phyloP scores from a whole-genome alignment of 2,113 vertebrate genomes.

The Ivindomyrus marchei region DNA sequence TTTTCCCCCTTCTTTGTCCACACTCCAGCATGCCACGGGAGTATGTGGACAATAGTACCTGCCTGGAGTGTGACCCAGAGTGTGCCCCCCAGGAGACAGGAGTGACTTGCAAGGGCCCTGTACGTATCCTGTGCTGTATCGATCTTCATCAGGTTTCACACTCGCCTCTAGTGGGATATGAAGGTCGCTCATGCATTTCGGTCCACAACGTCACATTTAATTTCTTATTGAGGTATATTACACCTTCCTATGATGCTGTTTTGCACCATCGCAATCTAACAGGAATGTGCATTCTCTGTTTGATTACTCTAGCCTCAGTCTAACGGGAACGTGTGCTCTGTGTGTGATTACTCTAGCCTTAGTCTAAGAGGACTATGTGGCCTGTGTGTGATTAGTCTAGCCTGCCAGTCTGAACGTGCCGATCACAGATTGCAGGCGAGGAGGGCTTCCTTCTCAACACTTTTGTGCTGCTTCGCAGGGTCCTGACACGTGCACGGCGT shows the following conservation, averaged over 20 bases:
- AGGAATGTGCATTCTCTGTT: not conserved
- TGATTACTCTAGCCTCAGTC: not conserved
- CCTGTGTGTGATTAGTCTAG: not conserved
- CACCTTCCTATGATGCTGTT: not conserved
- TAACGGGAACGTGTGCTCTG: not conserved
- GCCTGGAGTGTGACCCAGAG: conserved; percentile 71
- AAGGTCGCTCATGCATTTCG: not conserved
- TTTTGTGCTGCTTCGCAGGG: conserved; percentile 55
- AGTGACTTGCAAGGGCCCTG: conserved; percentile 68
- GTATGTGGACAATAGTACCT: conserved; percentile 58
- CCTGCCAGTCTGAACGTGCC: not conserved
- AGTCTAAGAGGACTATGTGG: not conserved
- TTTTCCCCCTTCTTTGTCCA: not conserved
- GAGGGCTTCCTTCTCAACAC: not conserved
- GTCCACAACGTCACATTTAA: not conserved
- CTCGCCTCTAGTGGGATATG: not conserved
- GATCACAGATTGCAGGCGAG: not conserved
- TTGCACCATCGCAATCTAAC: not conserved
- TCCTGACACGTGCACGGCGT: conserved; percentile 72
- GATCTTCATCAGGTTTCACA: not conserved
- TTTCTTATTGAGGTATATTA: not conserved
- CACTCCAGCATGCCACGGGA: conserved; percentile 67
- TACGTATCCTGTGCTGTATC: conserved; percentile 40
- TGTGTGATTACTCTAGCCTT: not conserved
- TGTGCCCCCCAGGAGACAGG: conserved; percentile 69